Evolutionary conservation across 2,797 vertebrate genomes (phyloP).

Genomic region (Rhincodon typus): DNA sequence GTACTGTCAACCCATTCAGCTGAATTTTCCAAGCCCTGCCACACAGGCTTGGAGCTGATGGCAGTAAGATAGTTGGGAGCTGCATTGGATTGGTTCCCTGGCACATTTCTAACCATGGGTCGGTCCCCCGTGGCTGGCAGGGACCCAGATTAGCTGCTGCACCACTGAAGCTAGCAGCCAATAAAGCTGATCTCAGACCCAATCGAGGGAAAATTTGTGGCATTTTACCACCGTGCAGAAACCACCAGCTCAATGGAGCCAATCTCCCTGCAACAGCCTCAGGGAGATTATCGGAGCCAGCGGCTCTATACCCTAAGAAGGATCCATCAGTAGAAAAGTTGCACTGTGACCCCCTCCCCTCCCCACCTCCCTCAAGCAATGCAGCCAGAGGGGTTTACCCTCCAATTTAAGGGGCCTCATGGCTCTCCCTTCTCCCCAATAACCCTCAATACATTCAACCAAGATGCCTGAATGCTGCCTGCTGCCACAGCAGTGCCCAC

Average conservation of each 20-base stretch:
- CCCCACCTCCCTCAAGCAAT: not conserved
- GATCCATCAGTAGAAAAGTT: not conserved
- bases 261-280: not conserved
- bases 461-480: not conserved
- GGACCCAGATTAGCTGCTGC: not conserved
- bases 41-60: not conserved
- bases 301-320: not conserved
- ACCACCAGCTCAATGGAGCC: not conserved
- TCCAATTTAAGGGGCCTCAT: not conserved
- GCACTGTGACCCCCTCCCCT: too few species aligned
- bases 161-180: not conserved
- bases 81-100: too few species aligned
- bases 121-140: too few species aligned
- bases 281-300: not conserved
- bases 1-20: not conserved
- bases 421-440: too few species aligned
- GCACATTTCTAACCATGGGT: too few species aligned
- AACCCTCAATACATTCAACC: too few species aligned
- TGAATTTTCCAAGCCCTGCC: not conserved
- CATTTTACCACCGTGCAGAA: not conserved
- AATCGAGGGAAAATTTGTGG: not conserved
- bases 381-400: not conserved
- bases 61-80: not conserved
- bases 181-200: not conserved
- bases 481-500: not conserved